Base-by-base conservation (phyloP, 2,113 vertebrate species). In the Todiramphus chloris region DNA sequence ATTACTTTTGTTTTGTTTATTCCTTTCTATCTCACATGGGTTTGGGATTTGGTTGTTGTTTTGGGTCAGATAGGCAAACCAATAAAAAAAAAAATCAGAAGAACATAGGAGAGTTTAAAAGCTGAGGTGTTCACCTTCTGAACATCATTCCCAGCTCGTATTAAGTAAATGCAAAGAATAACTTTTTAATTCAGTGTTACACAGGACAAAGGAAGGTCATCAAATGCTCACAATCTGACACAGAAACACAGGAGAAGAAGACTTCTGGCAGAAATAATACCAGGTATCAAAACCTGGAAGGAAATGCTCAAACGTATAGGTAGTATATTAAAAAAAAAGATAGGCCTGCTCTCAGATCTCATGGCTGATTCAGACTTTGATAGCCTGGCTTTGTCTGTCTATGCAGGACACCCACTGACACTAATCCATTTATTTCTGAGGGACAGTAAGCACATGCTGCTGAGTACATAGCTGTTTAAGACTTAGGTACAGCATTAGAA, bases 1-100 rank as follows among this genome's bases (percentile, higher is more conserved):
- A 76, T 63, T 44, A 20, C 20, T 56, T 10, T 0, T 5, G 4
- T 18, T 68, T 25, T 2, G 43, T 63, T 78, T 85, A 41, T 33
- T 18, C 13, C 21, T 55, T 86, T 62, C 20, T 8, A 0, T 25
- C 53, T 75, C 39, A 24, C 2, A 0, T 4, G 11, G 5, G 5
- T 58, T 73, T 9, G 2, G 13, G 16, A 27, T 87, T 58, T 73
- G 13, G 59, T 94, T 41, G 10, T 30, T 83, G 16, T 4, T 78
- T 63, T 39, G 33, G 53, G 27, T 59, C 27, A 75, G 50, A n/a
- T 2, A 66, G 4, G 16, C 68, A 80, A 88, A 69, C 16, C n/a
- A 20, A 56, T 39, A 30, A n/a, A 46, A 56, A n/a, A 62, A 66
- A 13, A 13, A 43, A 43, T 37, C 55, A 83, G 48, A 59, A n/a